These are phyloP conservation scores for Helicoverpa armigera DNA, from an alignment of 1,140 invertebrate species.

Conservation along the genomic window DNA sequence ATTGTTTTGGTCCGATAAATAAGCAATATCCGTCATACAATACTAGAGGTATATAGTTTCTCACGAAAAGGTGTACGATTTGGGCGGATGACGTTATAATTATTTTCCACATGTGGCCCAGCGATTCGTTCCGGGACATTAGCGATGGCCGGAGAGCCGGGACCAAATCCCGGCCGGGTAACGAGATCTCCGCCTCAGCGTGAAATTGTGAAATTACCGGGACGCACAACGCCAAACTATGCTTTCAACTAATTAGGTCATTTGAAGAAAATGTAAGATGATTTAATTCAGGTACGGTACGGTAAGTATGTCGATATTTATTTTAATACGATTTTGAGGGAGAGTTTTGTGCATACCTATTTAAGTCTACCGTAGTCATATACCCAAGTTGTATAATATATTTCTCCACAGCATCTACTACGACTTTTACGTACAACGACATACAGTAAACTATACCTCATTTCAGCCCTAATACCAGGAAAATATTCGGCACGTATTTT, in stretches of 20 bases:
- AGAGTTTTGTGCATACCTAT: too few species aligned
- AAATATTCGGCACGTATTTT: slow-evolving; percentile 41
- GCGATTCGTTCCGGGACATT: slow-evolving; percentile 82
- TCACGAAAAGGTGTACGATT: slow-evolving; percentile 68
- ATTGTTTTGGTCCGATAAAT: slow-evolving; percentile 59
- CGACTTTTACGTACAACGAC: not conserved
- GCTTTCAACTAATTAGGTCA: slow-evolving; percentile 35
- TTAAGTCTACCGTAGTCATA: too few species aligned
- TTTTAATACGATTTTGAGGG: too few species aligned
- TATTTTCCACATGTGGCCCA: slow-evolving; percentile 79
- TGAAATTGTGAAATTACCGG: slow-evolving; percentile 85
- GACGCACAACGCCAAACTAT: slow-evolving; percentile 54
- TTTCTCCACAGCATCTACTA: not conserved
- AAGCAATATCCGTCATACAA: slow-evolving; percentile 67
- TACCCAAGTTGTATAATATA: not conserved
- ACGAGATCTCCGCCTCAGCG: slow-evolving; percentile 81
- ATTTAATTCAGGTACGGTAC: not conserved
- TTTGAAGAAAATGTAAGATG: not conserved
- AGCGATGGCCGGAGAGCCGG: slow-evolving; percentile 71
- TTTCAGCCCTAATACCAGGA: not conserved
- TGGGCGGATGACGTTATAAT: slow-evolving; percentile 78
- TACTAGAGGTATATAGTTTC: slow-evolving; percentile 65
- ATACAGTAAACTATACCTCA: slow-evolving; percentile 8
- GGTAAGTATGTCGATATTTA: too few species aligned
- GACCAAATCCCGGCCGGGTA: slow-evolving; percentile 74